Base-by-base conservation (phyloP, 2,113 vertebrate species). In the Lepisosteus osseus region DNA sequence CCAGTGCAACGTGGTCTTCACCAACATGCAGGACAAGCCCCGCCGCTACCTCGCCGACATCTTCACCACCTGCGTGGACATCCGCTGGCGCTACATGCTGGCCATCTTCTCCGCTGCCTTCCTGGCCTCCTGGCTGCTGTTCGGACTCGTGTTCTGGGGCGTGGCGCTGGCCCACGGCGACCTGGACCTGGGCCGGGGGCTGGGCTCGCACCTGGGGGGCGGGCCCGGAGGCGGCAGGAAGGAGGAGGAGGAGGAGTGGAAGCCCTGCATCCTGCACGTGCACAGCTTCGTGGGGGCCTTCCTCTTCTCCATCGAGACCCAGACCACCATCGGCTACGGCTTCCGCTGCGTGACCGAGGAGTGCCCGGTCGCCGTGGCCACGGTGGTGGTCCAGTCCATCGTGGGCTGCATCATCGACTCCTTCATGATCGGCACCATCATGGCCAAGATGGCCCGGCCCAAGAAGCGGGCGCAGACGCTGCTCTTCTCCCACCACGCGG, bases 351-450 rank as follows among this genome's bases (percentile, higher is more conserved):
- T 98, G 74, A 98, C 97, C 0, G 97, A 98, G 84, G 96, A 99
- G 84, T 99, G 97, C 79, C 96, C 97, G 0, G 77, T 94, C 56
- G 93, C 97, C 0, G 94, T 99, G 62, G 84, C 95, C 61, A 96
- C 95, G 0, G 97, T 99, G 3, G 95, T 98, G 54, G 85, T 95
- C 17, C 97, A 99, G 90, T 99, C 95, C 73, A 98, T 99, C 0
- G 90, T 97, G 76, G 97, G 97, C 72, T 98, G 97, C 0, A 95
- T 99, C 86, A 96, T 99, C 14, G 97, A 99, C 90, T 96, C 96
- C 57, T 99, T 99, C 87, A 97, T 98, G 95, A 97, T 99, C n/a
- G 97, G 97, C 69, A 98, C 96, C 75, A 98, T 99, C 78, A 98
- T 99, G 97, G 97, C 95, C 78, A 99, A 99, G 84, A 99, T 99